These are phyloP conservation scores for Paramormyrops hopkinsi DNA, from an alignment of 2,797 vertebrate species.

Conservation along the genomic window DNA sequence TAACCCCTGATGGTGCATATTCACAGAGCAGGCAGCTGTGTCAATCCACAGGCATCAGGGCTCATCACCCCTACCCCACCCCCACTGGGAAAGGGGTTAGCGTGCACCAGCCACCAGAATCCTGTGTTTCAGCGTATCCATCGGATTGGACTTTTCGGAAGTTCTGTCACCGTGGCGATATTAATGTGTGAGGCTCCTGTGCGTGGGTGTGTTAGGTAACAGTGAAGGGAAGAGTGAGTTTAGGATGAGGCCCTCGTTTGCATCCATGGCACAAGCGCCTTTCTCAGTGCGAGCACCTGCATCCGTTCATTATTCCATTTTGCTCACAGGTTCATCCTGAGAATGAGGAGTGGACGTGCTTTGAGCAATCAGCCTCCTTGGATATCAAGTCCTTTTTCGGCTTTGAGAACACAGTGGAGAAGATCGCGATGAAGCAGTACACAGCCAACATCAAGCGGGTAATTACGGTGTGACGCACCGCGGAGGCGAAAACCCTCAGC, in stretches of 20 bases:
- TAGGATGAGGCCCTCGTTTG: background rate
- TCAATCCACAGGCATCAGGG: slow-evolving; percentile 14
- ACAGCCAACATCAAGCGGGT: slow-evolving; percentile 86
- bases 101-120: background rate
- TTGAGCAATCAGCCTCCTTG: slow-evolving; percentile 87
- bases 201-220: background rate
- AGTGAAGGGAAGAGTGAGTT: background rate
- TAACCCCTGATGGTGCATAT: background rate
- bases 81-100: background rate
- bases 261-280: background rate
- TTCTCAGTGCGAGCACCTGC: slow-evolving; percentile 46
- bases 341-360: slow-evolving; percentile 94
- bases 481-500: background rate
- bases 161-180: background rate
- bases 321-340: slow-evolving; percentile 84
- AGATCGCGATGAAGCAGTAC: slow-evolving; percentile 94
- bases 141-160: background rate
- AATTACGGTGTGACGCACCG: slow-evolving; percentile 48
- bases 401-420: slow-evolving; percentile 91
- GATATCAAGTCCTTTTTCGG: slow-evolving; percentile 97
- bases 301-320: background rate
- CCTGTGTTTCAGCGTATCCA: background rate
- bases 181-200: fast-evolving
- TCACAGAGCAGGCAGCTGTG: background rate
- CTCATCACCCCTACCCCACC: background rate